Evolutionary conservation across 2,797 vertebrate genomes (phyloP), one percentile per base, ranked within the genome.

Genomic region (Liparis tanakae): DNA sequence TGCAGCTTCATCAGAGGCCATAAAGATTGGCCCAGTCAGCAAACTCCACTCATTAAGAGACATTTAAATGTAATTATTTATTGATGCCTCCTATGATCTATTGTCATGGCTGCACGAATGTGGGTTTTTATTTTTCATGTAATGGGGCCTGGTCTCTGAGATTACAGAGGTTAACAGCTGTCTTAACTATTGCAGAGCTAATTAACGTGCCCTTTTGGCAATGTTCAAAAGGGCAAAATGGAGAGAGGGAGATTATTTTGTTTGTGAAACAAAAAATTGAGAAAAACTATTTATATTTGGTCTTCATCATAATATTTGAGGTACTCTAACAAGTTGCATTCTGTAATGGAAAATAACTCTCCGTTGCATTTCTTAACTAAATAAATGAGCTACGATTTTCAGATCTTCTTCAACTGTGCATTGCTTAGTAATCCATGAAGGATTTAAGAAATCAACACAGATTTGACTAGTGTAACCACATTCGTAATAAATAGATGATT

Each of bases 41-140:
- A 95, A 91, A 93, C 93, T 94, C 89, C 74, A 87, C 87, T 95
- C 93, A 92, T 95, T 94, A 93, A 94, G 91, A 93, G 87, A 88
- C 89, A 90, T 94, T 95, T 95, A 93, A 93, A 88, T 93, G 86
- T 91, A 93, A 92, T 95, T 95, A 95, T 94, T 95, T 96, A 95
- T 95, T 94, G 91, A 95, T 93, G 93, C 85, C 73, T 87, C 90
- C 83, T 84, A 86, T 92, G 94, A 94, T 94, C 94, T 92, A 91
- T 94, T 85, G 88, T 94, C 88, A 53, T 39, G 70, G 80, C 76
- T 87, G 79, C 82, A 71, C 81, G 58, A 37, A 44, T 83, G 80
- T 80, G 79, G 80, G 74, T 83, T 92, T 55, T 53, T 92, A 89
- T 89, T 85, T 89, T 93, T 85, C 77, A 59, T 74, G 54, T 79